Evolutionary conservation across 2,797 vertebrate species (phyloP).

Genomic region (Lemur catta): DNA sequence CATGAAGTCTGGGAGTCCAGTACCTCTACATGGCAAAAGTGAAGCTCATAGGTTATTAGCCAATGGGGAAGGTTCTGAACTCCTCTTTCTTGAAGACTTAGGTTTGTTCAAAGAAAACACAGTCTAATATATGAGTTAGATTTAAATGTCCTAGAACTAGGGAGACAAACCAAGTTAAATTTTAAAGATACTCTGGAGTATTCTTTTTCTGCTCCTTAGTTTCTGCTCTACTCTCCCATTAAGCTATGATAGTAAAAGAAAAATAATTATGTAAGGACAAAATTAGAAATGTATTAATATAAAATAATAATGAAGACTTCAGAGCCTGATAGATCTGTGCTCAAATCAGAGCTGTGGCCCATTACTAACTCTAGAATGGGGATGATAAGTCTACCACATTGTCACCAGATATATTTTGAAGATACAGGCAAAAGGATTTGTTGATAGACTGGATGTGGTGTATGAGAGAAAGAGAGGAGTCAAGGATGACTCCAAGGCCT

Average conservation of each 20-base stretch:
- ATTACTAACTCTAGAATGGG: background rate
- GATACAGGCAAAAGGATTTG: background rate
- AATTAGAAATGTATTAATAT: background rate
- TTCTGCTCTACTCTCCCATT: background rate
- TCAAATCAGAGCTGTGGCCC: background rate
- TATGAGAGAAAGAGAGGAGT: background rate
- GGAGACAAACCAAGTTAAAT: background rate
- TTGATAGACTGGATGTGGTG: background rate
- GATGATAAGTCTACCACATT: background rate
- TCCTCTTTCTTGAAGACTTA: background rate
- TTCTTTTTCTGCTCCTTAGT: background rate
- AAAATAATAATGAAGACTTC: constrained; percentile 25
- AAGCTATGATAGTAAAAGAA: background rate
- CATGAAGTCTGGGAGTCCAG: background rate
- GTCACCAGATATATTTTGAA: background rate
- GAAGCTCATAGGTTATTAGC: background rate
- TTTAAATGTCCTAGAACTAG: constrained; percentile 5
- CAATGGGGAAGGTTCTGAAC: background rate
- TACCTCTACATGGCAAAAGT: background rate
- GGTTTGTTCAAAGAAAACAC: background rate
- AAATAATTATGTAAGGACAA: constrained; percentile 1
- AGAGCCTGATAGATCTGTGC: background rate
- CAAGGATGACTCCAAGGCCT: background rate
- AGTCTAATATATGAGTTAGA: background rate
- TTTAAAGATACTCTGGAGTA: background rate